phyloP scores from a whole-genome alignment of 2,797 vertebrate genomes.

The Mustela erminea region DNA sequence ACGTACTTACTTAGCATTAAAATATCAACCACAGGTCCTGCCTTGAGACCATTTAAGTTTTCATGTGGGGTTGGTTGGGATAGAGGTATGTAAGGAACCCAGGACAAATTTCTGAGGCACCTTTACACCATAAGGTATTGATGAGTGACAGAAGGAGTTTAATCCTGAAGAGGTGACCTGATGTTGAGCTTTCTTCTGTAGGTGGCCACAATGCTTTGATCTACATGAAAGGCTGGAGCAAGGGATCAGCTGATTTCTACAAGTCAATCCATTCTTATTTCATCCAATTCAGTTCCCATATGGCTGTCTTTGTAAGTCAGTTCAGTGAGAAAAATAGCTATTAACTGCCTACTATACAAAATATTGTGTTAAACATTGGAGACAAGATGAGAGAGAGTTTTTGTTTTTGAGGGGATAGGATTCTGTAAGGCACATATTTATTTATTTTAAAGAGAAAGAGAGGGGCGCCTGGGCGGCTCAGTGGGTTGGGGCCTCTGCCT shows the following conservation, averaged over 20 bases:
- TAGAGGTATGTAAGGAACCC: not conserved
- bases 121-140: not conserved
- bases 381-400: not conserved
- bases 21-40: not conserved
- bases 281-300: not conserved
- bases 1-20: not conserved
- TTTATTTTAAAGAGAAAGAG: not conserved
- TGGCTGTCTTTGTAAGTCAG: not conserved
- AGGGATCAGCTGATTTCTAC: conserved; percentile 3
- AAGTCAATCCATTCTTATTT: not conserved
- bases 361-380: not conserved
- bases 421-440: not conserved
- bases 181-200: not conserved
- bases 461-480: too few relatives aligned
- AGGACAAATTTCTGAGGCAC: not conserved
- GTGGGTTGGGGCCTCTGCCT: too few relatives aligned
- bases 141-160: not conserved
- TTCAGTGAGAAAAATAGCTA: not conserved
- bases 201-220: not conserved
- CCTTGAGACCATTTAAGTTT: not conserved
- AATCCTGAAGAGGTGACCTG: not conserved
- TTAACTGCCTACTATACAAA: not conserved
- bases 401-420: not conserved
- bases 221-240: not conserved
- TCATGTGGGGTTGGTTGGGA: not conserved